Base-by-base conservation (phyloP, 2,797 vertebrate species). In the Amazona finschi region DNA sequence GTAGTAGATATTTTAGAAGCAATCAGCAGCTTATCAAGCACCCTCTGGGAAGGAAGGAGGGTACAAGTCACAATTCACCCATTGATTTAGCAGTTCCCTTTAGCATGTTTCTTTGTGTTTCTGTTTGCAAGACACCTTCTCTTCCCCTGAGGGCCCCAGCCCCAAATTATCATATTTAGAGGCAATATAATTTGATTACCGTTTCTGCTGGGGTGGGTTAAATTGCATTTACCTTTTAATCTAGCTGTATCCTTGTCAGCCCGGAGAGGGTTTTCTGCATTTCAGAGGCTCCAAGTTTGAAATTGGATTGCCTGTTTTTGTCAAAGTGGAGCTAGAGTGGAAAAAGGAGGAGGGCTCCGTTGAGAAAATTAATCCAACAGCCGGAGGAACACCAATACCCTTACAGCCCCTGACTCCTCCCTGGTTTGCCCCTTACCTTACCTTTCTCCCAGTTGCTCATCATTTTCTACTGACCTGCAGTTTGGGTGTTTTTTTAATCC, bases 171-270 rank as follows among this genome's bases (percentile, higher is more conserved):
- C 93, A 88, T 97, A 92, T 96, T 97, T 97, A 96, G 95, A 97
- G 79, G 89, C 95, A 95, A 38, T 95, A 57, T 97, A 97, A 98
- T 97, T 98, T 92, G 95, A 97, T 98, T 97, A 97, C 67, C 27
- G 38, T 91, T 97, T 96, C 92, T 98, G 90, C 96, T 96, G 90
- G 89, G 74, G 84, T 96, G 82, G 82, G 85, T 96, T 97, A 97
- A 97, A 98, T 97, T 97, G 82, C 91, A 96, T 98, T 98, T 98
- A 71, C 95, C 82, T 96, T 98, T 97, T 97, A 96, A 97, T 97
- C 92, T 96, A 82, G 85, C 90, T 92, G 2, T 79, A 92, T 96
- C 75, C 62, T 96, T 69, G 70, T 96, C 72, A 95, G 89, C 80
- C 76, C 92, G 74, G 71, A 93, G 92, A 87, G 77, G 50, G 38